Evolutionary conservation across 2,113 vertebrate species (phyloP).

Genomic region (Xiphorhynchus elegans): DNA sequence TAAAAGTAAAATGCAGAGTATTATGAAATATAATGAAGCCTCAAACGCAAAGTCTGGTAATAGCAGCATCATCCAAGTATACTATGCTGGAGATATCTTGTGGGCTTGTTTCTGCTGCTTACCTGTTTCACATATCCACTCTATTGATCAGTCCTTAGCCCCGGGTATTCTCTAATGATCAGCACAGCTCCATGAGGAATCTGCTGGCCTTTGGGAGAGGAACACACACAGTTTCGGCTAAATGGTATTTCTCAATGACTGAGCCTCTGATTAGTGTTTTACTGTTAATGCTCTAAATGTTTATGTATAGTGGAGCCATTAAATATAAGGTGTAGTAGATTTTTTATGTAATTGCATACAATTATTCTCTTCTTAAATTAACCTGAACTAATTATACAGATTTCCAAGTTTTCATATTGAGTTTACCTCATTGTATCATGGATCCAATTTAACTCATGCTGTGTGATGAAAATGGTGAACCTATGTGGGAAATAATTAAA

Average conservation of each 20-base stretch:
- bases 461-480: not conserved
- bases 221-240: not conserved
- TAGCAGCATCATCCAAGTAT: not conserved
- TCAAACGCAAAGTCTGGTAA: not conserved
- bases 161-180: fast-evolving
- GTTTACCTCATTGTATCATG: not conserved
- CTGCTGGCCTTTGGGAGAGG: not conserved
- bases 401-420: not conserved
- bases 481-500: not conserved
- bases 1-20: not conserved
- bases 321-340: not conserved
- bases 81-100: not conserved
- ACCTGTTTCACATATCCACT: not conserved
- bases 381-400: not conserved
- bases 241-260: not conserved
- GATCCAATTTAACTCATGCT: not conserved
- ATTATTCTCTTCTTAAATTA: not conserved
- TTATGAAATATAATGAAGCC: not conserved
- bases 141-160: not conserved
- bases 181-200: not conserved
- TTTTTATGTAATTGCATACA: not conserved
- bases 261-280: not conserved
- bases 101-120: not conserved
- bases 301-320: not conserved
- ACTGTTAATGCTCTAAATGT: not conserved